Conservation (phyloP, 2,888 invertebrate genomes). For the Amblyjoppa fuscipennis region DNA sequence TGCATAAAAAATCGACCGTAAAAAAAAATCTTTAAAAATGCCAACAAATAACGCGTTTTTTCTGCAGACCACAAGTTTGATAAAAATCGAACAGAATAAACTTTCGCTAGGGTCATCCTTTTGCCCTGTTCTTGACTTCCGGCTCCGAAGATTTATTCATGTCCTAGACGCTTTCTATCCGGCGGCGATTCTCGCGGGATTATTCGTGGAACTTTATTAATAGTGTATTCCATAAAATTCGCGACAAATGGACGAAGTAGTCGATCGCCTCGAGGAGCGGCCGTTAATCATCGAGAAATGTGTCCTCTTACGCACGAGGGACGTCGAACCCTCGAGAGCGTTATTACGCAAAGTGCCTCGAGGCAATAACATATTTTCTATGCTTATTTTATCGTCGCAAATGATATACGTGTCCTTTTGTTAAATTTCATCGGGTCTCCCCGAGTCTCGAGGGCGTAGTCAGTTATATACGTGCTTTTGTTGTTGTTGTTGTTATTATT, state of each 20-base stretch:
- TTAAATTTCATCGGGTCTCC: neutral
- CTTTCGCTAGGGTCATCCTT: no score
- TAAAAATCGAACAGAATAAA: no score
- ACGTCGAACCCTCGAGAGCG: neutral
- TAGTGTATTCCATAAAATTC: slow-evolving; percentile 5
- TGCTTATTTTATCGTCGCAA: slow-evolving; percentile 5
- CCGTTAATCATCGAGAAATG: slow-evolving; percentile 26
- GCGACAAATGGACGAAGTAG: neutral
- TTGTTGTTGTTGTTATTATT: neutral
- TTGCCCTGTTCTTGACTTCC: no score
- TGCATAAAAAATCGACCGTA: no score
- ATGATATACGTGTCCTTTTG: neutral
- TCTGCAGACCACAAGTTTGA: no score
- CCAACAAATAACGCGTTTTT: no score
- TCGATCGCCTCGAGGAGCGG: neutral
- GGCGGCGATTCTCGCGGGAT: no score
- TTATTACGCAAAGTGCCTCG: slow-evolving; percentile 7
- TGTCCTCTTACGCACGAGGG: neutral
- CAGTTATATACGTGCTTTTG: neutral
- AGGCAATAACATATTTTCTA: slow-evolving; percentile 10
- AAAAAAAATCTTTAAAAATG: no score
- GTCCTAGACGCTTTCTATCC: neutral
- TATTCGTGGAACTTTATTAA: slow-evolving; percentile 8
- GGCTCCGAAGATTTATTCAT: no score
- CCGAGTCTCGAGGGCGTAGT: neutral